Conservation (phyloP, 2,113 vertebrate species). For the Rhinogobius similis region DNA sequence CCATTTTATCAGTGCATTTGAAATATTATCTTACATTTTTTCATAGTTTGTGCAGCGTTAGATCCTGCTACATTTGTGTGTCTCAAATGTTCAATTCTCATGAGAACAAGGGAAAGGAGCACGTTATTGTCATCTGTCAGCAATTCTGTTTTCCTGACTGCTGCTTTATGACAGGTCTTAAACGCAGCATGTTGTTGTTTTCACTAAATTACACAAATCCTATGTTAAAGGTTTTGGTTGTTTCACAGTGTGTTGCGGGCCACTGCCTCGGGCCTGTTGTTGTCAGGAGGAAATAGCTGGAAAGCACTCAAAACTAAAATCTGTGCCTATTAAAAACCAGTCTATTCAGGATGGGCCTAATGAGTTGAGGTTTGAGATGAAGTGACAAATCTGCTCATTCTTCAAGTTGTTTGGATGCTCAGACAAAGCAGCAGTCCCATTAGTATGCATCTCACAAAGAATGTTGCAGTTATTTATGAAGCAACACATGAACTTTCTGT, state of each 20-base stretch:
- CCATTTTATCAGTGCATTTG: neutral
- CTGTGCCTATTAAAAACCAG: slow-evolving; percentile 14
- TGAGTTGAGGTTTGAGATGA: neutral
- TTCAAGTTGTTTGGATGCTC: slow-evolving; percentile 27
- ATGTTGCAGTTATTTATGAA: neutral
- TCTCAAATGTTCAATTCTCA: slow-evolving; percentile 11
- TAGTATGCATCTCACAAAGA: neutral
- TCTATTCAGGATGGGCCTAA: slow-evolving; percentile 10
- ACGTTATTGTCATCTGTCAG: slow-evolving; percentile 56
- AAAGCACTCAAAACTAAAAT: slow-evolving; percentile 4
- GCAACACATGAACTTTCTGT: neutral
- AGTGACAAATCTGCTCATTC: slow-evolving; percentile 7
- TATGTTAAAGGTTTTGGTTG: slow-evolving; percentile 32
- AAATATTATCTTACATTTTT: neutral
- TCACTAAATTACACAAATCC: slow-evolving; percentile 46
- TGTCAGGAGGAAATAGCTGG: slow-evolving; percentile 5
- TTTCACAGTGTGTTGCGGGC: slow-evolving; percentile 15
- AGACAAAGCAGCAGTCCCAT: neutral
- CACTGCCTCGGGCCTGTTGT: slow-evolving; percentile 16
- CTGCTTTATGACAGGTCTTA: slow-evolving; percentile 51
- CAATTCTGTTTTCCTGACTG: slow-evolving; percentile 36
- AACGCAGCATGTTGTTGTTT: slow-evolving; percentile 43
- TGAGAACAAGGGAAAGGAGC: slow-evolving; percentile 17
- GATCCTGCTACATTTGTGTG: neutral
- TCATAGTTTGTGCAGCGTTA: neutral